Percentiles rank a stretch among this genome's conserved stretches.
phyloP scores from a whole-genome alignment of 2,113 vertebrate species.

The human (Homo sapiens) region DNA sequence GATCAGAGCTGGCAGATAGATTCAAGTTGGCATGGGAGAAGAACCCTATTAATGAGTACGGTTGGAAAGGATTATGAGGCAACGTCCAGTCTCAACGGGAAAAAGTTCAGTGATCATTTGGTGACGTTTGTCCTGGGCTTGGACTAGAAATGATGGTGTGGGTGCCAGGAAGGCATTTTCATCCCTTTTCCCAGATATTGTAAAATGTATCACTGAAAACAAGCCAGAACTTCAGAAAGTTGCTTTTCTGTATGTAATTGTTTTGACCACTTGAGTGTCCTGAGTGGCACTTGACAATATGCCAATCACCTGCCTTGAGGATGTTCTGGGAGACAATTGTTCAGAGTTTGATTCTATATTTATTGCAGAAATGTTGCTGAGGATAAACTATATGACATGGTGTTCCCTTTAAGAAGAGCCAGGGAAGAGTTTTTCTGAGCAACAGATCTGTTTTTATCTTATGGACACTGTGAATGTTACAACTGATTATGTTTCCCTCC shows the following conservation, averaged over 20 bases:
- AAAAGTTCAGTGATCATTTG: background rate
- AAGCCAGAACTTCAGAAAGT: background rate
- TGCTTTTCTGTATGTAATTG: background rate
- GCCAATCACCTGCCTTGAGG: background rate
- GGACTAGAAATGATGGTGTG: background rate
- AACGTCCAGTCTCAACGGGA: background rate
- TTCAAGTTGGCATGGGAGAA: background rate
- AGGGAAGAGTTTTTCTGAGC: background rate
- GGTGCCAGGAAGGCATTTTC: background rate
- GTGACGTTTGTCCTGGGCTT: background rate
- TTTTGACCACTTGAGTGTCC: background rate
- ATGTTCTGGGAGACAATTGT: background rate
- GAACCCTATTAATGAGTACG: background rate
- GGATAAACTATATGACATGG: background rate
- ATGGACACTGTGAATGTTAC: background rate
- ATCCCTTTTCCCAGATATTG: background rate
- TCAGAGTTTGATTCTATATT: slow-evolving; percentile 22
- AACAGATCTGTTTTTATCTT: slow-evolving; percentile 29
- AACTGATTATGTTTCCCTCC: slow-evolving; percentile 38
- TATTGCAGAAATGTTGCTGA: slow-evolving; percentile 4
- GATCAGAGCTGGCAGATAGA: background rate
- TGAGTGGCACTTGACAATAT: background rate
- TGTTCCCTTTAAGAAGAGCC: background rate
- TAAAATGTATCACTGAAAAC: background rate
- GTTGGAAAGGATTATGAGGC: background rate